Base-by-base conservation (phyloP, 2,113 vertebrate species). In the Stercorarius parasiticus region DNA sequence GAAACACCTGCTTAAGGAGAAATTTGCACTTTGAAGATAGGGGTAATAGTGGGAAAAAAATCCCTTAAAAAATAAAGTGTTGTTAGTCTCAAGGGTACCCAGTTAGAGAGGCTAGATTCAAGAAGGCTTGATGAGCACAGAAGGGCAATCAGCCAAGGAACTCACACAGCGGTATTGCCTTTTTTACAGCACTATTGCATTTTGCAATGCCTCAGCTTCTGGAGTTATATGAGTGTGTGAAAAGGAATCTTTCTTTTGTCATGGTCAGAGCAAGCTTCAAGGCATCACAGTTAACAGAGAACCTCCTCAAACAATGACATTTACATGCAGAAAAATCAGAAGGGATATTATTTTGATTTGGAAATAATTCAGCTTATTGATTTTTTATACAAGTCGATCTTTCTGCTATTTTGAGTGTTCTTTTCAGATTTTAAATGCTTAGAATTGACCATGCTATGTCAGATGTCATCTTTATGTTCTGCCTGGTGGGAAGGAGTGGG, bases 1-100 rank as follows among this genome's bases (percentile, higher is more conserved):
- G 17, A 88, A 81, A 92, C 50, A 81, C 15, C 15, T 93, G 42
- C 55, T 86, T 90, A 77, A 88, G 34, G 52, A 90, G 18, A 93
- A 90, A 90, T 82, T 92, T 92, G 9, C 36, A 45, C 80, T 95
- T 96, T 92, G 82, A 95, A 94, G 53, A 50, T 32, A 88, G 23
- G 18, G 9, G 27, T 52, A 92, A 58, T 42, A 61, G 40, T 38
- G 43, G 20, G 13, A 2, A 34, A 65, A 76, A 66, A 83, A 89
- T 26, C 19, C 7, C 36, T 56, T 77, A 40, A 40, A 69, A 93
- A 83, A 29, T 49, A 18, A 15, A 65, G 36, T 82, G 40, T 20
- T 72, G 2, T 61, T 80, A 49, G 30, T 90, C 82, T 92, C 64
- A 77, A 73, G 67, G 25, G 42, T 77, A 58, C 38, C 38, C 43